A percentile compares a stretch with the other conserved stretches of the same genome.
These are phyloP conservation scores for Tenualosa thibaudeaui DNA, from an alignment of 2,797 vertebrate genomes.

Conservation along the genomic window DNA sequence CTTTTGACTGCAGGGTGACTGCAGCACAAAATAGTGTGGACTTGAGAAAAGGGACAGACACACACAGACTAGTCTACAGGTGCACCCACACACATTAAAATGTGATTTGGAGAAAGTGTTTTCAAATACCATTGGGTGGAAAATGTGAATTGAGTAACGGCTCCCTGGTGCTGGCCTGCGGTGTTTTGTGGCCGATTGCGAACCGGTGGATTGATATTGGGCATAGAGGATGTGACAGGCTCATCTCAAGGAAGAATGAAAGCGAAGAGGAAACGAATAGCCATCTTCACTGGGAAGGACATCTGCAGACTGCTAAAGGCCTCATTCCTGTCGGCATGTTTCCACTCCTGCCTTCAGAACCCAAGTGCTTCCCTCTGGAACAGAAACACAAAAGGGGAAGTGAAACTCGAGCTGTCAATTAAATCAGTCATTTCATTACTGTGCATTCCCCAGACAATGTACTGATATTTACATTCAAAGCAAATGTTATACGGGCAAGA, in stretches of 20 bases:
- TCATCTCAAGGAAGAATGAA: slow-evolving; percentile 72
- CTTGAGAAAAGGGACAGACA: not conserved
- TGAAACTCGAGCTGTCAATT: not conserved
- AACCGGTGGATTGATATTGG: slow-evolving; percentile 72
- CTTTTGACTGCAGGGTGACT: not conserved
- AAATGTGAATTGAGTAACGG: slow-evolving; percentile 77
- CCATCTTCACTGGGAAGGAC: slow-evolving; percentile 63
- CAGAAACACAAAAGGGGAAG: not conserved
- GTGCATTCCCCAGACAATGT: not conserved
- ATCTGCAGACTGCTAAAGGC: slow-evolving; percentile 28
- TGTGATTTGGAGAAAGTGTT: slow-evolving; percentile 68
- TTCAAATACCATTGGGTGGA: slow-evolving; percentile 72
- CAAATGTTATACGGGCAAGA: slow-evolving; percentile 39
- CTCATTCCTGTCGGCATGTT: slow-evolving; percentile 21
- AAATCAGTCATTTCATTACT: slow-evolving; percentile 9
- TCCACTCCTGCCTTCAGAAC: not conserved
- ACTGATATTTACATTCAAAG: slow-evolving; percentile 23
- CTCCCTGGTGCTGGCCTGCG: slow-evolving; percentile 68
- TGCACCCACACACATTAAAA: slow-evolving; percentile 61
- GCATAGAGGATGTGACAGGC: slow-evolving; percentile 73
- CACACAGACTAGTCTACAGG: not conserved
- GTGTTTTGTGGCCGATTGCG: slow-evolving; percentile 72
- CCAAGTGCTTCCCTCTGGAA: not conserved
- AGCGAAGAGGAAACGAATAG: slow-evolving; percentile 54
- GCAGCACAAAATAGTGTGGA: not conserved